Evolutionary conservation across 2,113 vertebrate genomes (phyloP).

Genomic region (Sylvietta virens): DNA sequence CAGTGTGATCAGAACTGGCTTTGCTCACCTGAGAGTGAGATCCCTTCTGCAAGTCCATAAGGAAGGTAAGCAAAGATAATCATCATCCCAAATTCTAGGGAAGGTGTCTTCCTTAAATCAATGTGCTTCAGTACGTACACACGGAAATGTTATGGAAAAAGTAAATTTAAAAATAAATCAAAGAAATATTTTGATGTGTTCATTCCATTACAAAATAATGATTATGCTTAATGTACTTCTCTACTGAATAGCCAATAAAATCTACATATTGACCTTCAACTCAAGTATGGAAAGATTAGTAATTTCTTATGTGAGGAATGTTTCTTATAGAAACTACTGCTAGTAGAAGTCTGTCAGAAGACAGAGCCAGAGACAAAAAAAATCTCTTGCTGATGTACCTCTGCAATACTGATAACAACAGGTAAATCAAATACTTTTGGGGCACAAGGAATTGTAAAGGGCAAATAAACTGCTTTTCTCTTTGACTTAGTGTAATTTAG

Average conservation of each 20-base stretch:
- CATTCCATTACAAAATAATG: not conserved
- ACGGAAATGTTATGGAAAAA: slow-evolving; percentile 45
- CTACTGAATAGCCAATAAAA: not conserved
- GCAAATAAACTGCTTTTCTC: not conserved
- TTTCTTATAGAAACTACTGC: not conserved
- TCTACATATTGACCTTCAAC: not conserved
- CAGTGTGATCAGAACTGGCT: not conserved
- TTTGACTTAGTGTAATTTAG: not conserved
- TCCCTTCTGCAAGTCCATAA: slow-evolving; percentile 93
- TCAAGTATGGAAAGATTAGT: not conserved
- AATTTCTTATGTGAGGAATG: not conserved
- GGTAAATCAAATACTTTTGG: not conserved
- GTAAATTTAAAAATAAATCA: not conserved
- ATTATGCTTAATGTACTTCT: not conserved
- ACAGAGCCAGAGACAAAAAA: not conserved
- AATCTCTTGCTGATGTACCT: not conserved
- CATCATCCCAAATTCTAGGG: slow-evolving; percentile 98
- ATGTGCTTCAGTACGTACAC: slow-evolving; percentile 89
- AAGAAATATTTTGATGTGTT: not conserved
- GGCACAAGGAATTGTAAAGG: not conserved
- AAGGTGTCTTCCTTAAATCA: slow-evolving; percentile 95
- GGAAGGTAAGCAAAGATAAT: slow-evolving; percentile 98
- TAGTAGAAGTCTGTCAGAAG: not conserved
- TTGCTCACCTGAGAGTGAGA: slow-evolving; percentile 89
- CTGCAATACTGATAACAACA: not conserved